Conservation (phyloP, 2,797 vertebrate genomes). For the Xiphophorus birchmanni region DNA sequence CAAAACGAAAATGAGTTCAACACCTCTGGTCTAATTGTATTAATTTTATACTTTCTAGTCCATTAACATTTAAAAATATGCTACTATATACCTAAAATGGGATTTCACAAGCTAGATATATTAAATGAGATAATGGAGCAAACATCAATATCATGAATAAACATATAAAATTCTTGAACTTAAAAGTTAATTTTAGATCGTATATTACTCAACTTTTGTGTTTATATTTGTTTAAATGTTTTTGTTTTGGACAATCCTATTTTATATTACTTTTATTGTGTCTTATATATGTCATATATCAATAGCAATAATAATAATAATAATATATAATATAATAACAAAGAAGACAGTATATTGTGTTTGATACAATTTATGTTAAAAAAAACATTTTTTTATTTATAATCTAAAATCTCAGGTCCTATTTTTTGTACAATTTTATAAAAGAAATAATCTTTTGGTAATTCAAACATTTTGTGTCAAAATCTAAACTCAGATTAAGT, state of each 20-base stretch:
- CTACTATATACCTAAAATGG: not conserved
- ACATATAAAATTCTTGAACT: not conserved
- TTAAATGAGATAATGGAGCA: not conserved
- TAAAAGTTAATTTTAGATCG: not conserved
- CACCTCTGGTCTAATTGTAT: too few species aligned
- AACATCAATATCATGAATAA: not conserved
- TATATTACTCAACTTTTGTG: not conserved
- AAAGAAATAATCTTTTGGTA: not conserved
- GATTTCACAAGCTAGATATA: not conserved
- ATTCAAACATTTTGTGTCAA: not conserved
- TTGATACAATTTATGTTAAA: not conserved
- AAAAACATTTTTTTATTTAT: not conserved
- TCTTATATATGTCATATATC: not conserved
- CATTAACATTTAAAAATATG: not conserved
- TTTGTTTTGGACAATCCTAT: not conserved
- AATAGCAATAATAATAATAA: too few species aligned
- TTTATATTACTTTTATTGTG: not conserved
- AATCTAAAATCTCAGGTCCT: not conserved
- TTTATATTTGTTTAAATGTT: not conserved
- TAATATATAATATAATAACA: not conserved
- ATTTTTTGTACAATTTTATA: not conserved
- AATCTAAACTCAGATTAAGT: not conserved
- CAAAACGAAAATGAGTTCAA: too few species aligned
- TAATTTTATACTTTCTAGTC: not conserved
- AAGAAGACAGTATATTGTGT: not conserved